Percentiles rank a stretch among this genome's conserved stretches.
phyloP scores from a whole-genome alignment of 2,797 vertebrate species.

The Podarcis siculus region DNA sequence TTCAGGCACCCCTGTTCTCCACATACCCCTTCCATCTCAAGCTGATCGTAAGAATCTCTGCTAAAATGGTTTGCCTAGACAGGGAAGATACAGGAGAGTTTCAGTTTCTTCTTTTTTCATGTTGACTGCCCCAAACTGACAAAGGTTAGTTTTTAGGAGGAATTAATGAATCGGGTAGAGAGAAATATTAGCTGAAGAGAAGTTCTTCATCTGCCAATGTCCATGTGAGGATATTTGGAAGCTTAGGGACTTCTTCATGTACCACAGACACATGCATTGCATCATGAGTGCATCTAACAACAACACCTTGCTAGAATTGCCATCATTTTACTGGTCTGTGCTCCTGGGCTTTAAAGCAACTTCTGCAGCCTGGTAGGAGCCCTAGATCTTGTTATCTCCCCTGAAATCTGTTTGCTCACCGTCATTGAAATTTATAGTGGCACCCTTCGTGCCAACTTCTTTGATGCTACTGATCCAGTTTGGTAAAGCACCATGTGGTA shows the following conservation, averaged over 20 bases:
- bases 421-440: not conserved
- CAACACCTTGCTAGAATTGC: not conserved
- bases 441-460: not conserved
- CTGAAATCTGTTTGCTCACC: not conserved
- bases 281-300: not conserved
- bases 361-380: not conserved
- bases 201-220: not conserved
- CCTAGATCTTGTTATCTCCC: not conserved
- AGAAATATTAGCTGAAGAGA: not conserved
- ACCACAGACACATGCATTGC: not conserved
- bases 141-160: not conserved
- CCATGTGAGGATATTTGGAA: not conserved
- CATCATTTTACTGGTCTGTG: not conserved
- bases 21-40: not conserved
- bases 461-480: not conserved
- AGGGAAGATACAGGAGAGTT: not conserved
- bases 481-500: not conserved
- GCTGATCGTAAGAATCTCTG: not conserved
- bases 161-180: not conserved
- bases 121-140: not conserved
- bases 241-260: not conserved
- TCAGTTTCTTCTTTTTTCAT: not conserved
- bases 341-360: not conserved
- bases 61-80: not conserved
- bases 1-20: not conserved